A percentile compares a stretch with the other conserved stretches of the same genome.
These are phyloP conservation scores for Lepus oiostolus DNA, from an alignment of 2,797 vertebrate genomes.

Conservation along the genomic window DNA sequence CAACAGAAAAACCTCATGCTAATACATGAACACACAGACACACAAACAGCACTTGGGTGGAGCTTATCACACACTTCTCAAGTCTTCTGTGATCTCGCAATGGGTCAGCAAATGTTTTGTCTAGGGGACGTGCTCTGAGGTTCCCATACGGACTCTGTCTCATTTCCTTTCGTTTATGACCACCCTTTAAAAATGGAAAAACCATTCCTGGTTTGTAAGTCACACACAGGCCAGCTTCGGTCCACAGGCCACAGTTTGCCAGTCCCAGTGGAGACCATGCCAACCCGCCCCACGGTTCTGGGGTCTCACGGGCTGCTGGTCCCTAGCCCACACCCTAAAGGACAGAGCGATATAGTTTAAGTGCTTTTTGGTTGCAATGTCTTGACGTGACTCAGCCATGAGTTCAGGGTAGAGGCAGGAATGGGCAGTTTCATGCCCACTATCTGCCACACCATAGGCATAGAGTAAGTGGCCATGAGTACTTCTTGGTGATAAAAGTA, in stretches of 20 bases:
- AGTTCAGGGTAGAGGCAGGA: constrained; percentile 15
- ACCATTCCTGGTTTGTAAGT: constrained; percentile 29
- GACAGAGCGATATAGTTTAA: not conserved
- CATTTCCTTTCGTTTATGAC: constrained; percentile 46
- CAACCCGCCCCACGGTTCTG: not conserved
- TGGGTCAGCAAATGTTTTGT: constrained; percentile 19
- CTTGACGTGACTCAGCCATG: not conserved
- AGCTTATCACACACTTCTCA: constrained; percentile 46
- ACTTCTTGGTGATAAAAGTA: constrained; percentile 52
- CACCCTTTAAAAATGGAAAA: constrained; percentile 46
- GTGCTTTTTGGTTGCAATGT: constrained; percentile 24
- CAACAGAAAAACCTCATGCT: constrained; percentile 38
- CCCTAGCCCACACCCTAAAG: not conserved
- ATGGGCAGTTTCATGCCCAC: not conserved
- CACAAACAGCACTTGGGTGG: constrained; percentile 48
- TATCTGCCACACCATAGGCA: not conserved
- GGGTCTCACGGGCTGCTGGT: not conserved
- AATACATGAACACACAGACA: constrained; percentile 65
- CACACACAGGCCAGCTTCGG: not conserved
- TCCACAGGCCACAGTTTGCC: not conserved
- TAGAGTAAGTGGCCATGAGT: not conserved
- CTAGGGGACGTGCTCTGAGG: constrained; percentile 37
- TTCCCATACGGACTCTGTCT: not conserved
- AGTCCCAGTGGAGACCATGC: not conserved
- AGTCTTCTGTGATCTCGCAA: constrained; percentile 18